Evolutionary conservation across 92 coral and sea anemone genomes (phyloP).

Genomic region (Anthopleura xanthogrammica): DNA sequence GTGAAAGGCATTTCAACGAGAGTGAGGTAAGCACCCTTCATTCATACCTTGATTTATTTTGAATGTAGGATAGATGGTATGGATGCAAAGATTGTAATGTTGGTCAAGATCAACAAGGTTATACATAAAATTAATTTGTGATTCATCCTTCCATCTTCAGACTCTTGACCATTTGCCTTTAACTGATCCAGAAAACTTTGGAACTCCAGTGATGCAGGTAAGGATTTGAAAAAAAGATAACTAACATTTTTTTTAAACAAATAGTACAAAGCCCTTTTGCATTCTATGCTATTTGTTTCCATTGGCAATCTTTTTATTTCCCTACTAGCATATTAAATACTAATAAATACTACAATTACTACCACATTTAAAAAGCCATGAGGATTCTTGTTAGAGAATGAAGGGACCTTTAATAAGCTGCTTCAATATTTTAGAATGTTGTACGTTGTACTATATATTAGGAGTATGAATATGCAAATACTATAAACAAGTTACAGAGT

Average conservation of each 20-base stretch:
- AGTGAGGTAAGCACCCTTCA: conserved; percentile 71
- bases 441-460: too few species aligned
- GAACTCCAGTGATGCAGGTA: conserved; percentile 99
- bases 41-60: neutral
- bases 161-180: conserved; percentile 97
- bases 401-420: too few species aligned
- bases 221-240: neutral
- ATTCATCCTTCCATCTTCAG: conserved; percentile 33
- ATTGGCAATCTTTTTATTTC: too few species aligned
- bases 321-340: too few species aligned
- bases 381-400: too few species aligned
- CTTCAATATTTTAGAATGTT: neutral
- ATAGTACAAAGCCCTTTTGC: neutral
- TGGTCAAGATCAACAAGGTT: neutral
- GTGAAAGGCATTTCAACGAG: conserved; percentile 94
- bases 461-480: neutral
- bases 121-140: neutral
- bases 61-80: neutral
- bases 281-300: neutral
- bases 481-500: neutral
- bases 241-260: neutral
- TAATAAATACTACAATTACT: too few species aligned
- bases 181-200: conserved; percentile 98
- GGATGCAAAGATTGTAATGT: neutral
- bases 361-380: too few species aligned